Evolutionary conservation across 2,888 invertebrate species (phyloP).

Genomic region (Ernsta delagoae): DNA sequence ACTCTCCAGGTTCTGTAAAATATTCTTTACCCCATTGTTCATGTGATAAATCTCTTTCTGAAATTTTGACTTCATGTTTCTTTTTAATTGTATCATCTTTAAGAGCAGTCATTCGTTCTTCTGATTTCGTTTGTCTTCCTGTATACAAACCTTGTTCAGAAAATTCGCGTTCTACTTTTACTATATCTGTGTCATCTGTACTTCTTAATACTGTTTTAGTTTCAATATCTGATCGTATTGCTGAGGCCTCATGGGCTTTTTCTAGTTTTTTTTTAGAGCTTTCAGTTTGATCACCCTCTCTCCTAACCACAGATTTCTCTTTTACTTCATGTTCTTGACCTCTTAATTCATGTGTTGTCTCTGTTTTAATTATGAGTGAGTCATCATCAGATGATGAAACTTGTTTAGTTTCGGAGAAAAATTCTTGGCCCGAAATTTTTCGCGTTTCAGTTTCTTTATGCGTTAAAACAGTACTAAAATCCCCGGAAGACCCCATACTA

Average conservation of each 20-base stretch:
- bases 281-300: constrained; percentile 78
- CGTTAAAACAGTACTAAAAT: constrained; percentile 74
- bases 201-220: constrained; percentile 75
- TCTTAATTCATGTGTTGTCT: constrained; percentile 74
- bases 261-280: constrained; percentile 81
- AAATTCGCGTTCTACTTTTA: constrained; percentile 75
- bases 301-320: constrained; percentile 76
- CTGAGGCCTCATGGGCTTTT: constrained; percentile 80
- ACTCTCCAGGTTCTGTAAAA: constrained; percentile 77
- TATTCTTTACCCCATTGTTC: constrained; percentile 84
- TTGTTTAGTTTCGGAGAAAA: constrained; percentile 76
- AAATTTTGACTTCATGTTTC: constrained; percentile 80
- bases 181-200: constrained; percentile 72
- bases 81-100: constrained; percentile 79
- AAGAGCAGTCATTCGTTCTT: constrained; percentile 80
- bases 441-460: constrained; percentile 81
- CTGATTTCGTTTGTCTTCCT: constrained; percentile 75
- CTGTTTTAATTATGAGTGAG: constrained; percentile 75
- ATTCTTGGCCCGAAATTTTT: constrained; percentile 81
- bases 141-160: constrained; percentile 76
- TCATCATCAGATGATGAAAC: constrained; percentile 80
- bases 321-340: constrained; percentile 79
- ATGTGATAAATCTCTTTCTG: constrained; percentile 79
- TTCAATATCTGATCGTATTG: constrained; percentile 76
- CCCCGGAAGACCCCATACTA: constrained; percentile 65